Evolutionary conservation across 23 tunicate genomes (phyloP).

Genomic region (Trididemnum clinides): DNA sequence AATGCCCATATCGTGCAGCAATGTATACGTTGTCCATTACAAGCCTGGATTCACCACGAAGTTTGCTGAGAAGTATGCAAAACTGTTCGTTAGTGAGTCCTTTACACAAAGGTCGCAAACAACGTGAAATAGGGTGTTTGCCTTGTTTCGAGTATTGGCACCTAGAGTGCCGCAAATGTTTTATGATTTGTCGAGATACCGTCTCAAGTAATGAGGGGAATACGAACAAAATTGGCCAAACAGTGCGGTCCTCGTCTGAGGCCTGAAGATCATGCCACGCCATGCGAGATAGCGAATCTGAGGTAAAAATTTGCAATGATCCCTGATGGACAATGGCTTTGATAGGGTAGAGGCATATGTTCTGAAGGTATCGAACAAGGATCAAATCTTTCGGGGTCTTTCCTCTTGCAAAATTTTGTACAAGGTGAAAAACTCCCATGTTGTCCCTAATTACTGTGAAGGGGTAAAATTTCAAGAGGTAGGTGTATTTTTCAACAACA

Average conservation of each 20-base stretch:
- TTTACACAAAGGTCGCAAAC: background rate
- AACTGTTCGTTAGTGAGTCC: too few species aligned
- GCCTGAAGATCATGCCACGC: background rate
- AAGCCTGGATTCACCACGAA: too few species aligned
- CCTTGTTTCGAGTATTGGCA: background rate
- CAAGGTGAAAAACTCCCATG: background rate
- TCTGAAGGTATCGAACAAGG: background rate
- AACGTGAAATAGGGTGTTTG: background rate
- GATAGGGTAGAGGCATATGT: background rate
- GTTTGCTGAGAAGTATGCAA: too few species aligned
- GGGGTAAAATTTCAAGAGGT: background rate
- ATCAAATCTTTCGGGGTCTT: background rate
- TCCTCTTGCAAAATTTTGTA: background rate
- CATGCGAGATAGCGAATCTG: background rate
- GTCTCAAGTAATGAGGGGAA: background rate
- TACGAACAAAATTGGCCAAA: too few species aligned
- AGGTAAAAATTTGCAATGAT: background rate
- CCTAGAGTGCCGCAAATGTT: background rate
- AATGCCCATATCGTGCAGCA: too few species aligned
- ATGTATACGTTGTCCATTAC: too few species aligned
- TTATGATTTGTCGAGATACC: background rate
- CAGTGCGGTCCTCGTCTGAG: background rate
- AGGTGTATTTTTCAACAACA: background rate
- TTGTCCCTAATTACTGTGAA: background rate
- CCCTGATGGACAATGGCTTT: background rate